Conservation (phyloP, 2,113 vertebrate genomes). For the Leptobrachium leishanense region DNA sequence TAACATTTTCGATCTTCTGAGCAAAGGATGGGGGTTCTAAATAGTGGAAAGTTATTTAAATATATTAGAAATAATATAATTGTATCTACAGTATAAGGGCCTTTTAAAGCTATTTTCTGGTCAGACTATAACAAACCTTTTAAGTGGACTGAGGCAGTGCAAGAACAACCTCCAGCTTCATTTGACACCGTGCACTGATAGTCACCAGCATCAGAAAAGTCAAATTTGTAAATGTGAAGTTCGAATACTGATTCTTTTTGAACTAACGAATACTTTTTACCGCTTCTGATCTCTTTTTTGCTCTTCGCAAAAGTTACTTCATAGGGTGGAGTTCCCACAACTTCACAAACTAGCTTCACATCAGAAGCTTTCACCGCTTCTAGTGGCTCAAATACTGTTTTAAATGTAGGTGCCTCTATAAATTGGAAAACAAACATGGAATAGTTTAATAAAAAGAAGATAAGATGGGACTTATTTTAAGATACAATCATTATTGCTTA, state of each 20-base stretch:
- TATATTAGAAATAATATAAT: background rate
- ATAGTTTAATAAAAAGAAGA: conserved; percentile 43
- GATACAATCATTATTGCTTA: background rate
- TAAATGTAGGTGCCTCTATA: conserved; percentile 87
- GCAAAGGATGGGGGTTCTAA: conserved; percentile 86
- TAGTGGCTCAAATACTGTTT: conserved; percentile 72
- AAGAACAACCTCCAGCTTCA: conserved; percentile 87
- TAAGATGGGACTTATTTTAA: background rate
- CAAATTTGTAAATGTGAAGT: conserved; percentile 85
- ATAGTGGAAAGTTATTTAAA: conserved; percentile 19
- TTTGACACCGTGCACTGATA: conserved; percentile 90
- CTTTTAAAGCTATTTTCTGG: background rate
- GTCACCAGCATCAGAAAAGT: conserved; percentile 85
- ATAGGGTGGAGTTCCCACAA: conserved; percentile 85
- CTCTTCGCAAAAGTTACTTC: conserved; percentile 91
- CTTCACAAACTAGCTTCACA: conserved; percentile 78
- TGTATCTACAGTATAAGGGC: background rate
- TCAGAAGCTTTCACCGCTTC: conserved; percentile 84
- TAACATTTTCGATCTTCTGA: conserved; percentile 82
- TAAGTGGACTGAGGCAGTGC: conserved; percentile 78
- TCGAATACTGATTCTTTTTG: conserved; percentile 71
- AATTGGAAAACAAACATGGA: conserved; percentile 52
- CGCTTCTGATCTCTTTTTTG: conserved; percentile 86
- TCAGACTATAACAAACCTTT: conserved; percentile 82
- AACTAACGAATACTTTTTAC: conserved; percentile 84